Evolutionary conservation across 2,888 invertebrate species (phyloP), one percentile per base, ranked within the genome.

Genomic region (Saturnia japonica): DNA sequence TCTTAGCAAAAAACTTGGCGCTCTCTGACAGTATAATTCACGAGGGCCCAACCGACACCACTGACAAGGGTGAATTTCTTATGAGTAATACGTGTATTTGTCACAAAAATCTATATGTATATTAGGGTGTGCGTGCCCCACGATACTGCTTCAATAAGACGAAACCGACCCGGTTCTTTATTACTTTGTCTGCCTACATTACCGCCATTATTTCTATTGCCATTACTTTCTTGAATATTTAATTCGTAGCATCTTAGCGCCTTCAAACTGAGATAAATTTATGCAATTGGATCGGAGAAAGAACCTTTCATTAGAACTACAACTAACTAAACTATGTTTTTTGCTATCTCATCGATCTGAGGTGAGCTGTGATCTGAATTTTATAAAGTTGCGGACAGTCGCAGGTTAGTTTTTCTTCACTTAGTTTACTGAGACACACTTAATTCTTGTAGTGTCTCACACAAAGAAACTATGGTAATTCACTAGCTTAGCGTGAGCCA

Each of bases 11-110:
- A 90, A 91, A 90, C 85, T 91, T 89, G 83, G 83, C 83, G 80
- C 84, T 83, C 82, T 84, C 81, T 83, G 85, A 88, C 86, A 90
- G 88, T 89, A 88, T 91, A 89, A 91, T 90, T 91, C 89, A 91
- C 85, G 78, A 80, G 79, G 79, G 82, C 83, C 85, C 85, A 84
- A 85, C 84, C 80, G 74, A 78, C 83, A 87, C 85, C 83, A 83
- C 82, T 82, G 86, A 88, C 88, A 87, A 85, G 88, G 88, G 88
- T 88, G 89, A 90, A 89, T 91, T 88, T 89, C 87, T 91, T 89
- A 89, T 88, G 86, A 89, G 85, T 80, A 77, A 78, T 79, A 79
- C 82, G 83, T 83, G 84, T 87, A 88, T 88, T 87, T 88, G 87
- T 90, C 88, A 88, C 86, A 80, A 83, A 86, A 86, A 88, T 87